Percentiles rank a stretch among this genome's conserved stretches.
Evolutionary conservation across 2,113 vertebrate genomes (phyloP).

Genomic region (Melanotaenia duboulayi): DNA sequence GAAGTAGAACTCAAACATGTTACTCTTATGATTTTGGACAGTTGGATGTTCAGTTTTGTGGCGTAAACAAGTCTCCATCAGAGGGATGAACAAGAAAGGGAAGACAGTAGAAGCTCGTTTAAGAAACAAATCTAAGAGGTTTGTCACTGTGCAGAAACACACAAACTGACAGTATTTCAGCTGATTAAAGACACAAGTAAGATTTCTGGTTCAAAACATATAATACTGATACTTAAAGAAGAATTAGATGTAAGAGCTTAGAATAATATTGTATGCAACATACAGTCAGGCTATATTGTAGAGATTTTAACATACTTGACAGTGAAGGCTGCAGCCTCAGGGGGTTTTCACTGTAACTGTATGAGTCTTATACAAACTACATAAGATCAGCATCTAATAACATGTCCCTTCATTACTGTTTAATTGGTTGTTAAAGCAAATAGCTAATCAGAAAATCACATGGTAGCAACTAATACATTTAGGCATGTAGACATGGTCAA

Average conservation of each 20-base stretch:
- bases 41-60: constrained; percentile 21
- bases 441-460: too few species aligned
- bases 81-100: constrained; percentile 47
- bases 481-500: too few species aligned
- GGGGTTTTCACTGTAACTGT: constrained; percentile 24
- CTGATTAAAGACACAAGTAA: constrained; percentile 23
- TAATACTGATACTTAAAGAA: constrained; percentile 2
- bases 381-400: constrained; percentile 3
- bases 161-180: background rate
- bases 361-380: constrained; percentile 20
- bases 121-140: constrained; percentile 22
- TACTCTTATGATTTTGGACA: constrained; percentile 56
- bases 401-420: background rate
- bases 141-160: background rate
- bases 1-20: constrained; percentile 43
- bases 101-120: background rate
- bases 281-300: constrained; percentile 11
- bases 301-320: background rate
- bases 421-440: too few species aligned
- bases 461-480: too few species aligned
- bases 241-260: constrained; percentile 22
- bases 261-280: constrained; percentile 11
- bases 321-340: constrained; percentile 9
- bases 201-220: constrained; percentile 22
- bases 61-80: constrained; percentile 57